A percentile compares a stretch with the other conserved stretches of the same genome.
These are phyloP conservation scores for Latrodectus hesperus DNA, from an alignment of 2,888 invertebrate genomes.

Conservation along the genomic window DNA sequence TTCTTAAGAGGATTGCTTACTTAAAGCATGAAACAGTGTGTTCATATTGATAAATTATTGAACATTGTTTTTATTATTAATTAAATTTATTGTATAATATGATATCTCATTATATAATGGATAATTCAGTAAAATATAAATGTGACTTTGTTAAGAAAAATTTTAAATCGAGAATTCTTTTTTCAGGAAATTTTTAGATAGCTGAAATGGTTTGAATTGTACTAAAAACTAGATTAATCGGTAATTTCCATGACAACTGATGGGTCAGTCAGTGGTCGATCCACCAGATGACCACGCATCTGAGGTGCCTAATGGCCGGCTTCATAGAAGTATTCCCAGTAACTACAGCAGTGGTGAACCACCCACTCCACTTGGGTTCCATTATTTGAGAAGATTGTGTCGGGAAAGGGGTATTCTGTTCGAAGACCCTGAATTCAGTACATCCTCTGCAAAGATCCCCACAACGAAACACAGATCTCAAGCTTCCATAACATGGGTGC, in stretches of 20 bases:
- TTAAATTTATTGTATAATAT: no score
- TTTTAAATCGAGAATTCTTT: no score
- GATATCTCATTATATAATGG: no score
- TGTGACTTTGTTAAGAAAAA: no score
- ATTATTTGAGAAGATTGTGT: constrained; percentile 78
- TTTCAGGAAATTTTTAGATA: no score
- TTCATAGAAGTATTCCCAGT: constrained; percentile 22
- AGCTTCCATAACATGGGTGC: constrained; percentile 80
- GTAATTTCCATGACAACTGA: constrained; percentile 29
- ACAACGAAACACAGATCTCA: constrained; percentile 78
- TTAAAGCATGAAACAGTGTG: no score
- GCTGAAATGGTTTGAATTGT: neutral
- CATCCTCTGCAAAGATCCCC: constrained; percentile 78
- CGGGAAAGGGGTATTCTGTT: constrained; percentile 79
- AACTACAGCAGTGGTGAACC: constrained; percentile 23
- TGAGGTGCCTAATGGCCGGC: constrained; percentile 30
- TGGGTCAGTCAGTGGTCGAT: constrained; percentile 65
- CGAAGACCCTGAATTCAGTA: constrained; percentile 81
- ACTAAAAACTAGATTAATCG: neutral
- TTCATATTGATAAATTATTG: no score
- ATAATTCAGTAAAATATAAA: no score
- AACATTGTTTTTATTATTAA: no score
- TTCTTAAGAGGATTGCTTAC: no score
- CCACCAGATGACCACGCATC: constrained; percentile 42
- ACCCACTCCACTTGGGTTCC: constrained; percentile 74